phyloP scores from a whole-genome alignment of 64 coral and sea anemone species.

The Orbicella faveolata region DNA sequence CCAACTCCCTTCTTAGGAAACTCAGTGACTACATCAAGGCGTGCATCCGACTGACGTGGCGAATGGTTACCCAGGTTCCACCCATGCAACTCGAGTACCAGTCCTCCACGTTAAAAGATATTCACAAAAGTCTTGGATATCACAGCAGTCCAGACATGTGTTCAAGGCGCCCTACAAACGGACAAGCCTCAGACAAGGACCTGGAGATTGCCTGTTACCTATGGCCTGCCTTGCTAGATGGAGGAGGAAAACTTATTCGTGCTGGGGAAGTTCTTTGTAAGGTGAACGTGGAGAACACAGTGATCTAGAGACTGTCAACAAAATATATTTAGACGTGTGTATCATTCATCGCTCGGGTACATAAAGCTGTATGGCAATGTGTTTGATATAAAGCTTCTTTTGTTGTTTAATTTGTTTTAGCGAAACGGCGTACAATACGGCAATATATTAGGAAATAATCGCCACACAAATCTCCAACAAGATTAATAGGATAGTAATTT shows the following conservation, averaged over 20 bases:
- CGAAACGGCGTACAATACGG: too few species aligned
- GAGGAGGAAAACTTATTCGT: neutral
- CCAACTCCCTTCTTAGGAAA: neutral
- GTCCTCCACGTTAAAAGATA: neutral
- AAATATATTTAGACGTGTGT: too few species aligned
- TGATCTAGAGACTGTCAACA: too few species aligned
- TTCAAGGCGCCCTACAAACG: neutral
- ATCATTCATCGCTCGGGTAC: too few species aligned
- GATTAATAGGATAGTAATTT: too few species aligned
- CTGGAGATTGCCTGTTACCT: neutral
- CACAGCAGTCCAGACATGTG: neutral
- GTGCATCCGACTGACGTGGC: neutral
- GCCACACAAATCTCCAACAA: too few species aligned
- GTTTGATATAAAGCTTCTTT: too few species aligned
- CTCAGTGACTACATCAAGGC: neutral
- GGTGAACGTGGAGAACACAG: neutral
- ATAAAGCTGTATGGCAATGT: too few species aligned
- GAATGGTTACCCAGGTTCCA: conserved; percentile 12
- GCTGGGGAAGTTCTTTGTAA: neutral
- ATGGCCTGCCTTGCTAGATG: neutral
- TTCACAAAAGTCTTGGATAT: neutral
- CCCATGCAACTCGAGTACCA: neutral
- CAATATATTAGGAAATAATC: too few species aligned
- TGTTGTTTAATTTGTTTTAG: too few species aligned
- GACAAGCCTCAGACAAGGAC: neutral